Evolutionary conservation across 2,888 invertebrate species (phyloP).

Genomic region (Lasioglossum figueresi): DNA sequence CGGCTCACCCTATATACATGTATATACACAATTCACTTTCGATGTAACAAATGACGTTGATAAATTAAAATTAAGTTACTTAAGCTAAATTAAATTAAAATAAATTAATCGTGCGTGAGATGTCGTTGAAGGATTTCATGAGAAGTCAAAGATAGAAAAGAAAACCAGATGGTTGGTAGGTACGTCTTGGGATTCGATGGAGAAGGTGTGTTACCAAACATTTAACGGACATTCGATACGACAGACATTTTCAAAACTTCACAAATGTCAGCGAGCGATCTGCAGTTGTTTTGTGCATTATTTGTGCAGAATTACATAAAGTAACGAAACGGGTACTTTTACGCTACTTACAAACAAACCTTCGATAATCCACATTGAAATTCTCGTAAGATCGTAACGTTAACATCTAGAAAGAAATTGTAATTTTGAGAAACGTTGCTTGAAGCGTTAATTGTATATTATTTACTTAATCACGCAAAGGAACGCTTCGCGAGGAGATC

Average conservation of each 20-base stretch:
- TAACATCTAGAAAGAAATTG: neutral
- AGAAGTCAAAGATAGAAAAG: neutral
- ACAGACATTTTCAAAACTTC: neutral
- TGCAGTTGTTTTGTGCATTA: neutral
- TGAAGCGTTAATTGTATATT: constrained; percentile 25
- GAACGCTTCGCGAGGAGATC: neutral
- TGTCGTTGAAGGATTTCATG: neutral
- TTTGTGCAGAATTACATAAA: constrained; percentile 2
- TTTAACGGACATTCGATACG: neutral
- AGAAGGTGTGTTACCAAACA: neutral
- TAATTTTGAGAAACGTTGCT: constrained; percentile 42
- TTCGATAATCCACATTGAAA: neutral
- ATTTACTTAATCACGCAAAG: neutral
- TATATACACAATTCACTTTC: constrained; percentile 11
- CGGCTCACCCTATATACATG: neutral
- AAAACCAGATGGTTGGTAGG: neutral
- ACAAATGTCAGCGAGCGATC: neutral
- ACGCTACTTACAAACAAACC: neutral
- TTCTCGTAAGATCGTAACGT: neutral
- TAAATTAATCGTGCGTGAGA: neutral
- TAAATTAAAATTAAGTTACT: constrained; percentile 8
- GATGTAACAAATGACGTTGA: neutral
- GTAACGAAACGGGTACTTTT: neutral
- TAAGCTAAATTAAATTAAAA: constrained; percentile 7
- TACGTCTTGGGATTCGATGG: neutral